Conservation (phyloP, 2,113 vertebrate genomes). For the Urocitellus parryii region DNA sequence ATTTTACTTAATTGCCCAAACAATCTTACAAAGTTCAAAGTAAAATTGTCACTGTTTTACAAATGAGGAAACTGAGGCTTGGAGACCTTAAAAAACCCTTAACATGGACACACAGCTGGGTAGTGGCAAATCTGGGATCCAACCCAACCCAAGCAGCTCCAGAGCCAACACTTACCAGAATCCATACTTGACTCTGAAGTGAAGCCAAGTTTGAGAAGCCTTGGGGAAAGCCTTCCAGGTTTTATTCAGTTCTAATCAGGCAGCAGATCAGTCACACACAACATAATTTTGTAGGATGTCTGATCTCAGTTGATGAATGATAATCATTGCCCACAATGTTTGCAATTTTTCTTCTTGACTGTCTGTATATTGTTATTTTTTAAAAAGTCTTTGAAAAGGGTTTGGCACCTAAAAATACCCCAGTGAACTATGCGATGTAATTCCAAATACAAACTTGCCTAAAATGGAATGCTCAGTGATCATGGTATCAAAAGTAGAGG, state of each 20-base stretch:
- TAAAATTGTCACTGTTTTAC: background rate
- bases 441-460: constrained; percentile 54
- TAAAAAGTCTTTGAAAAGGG: constrained; percentile 34
- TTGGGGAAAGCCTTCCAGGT: background rate
- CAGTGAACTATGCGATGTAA: background rate
- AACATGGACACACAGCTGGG: background rate
- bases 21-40: background rate
- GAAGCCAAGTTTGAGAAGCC: background rate
- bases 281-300: constrained; percentile 22
- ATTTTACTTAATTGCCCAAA: constrained; percentile 30
- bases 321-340: constrained; percentile 54
- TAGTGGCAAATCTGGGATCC: background rate
- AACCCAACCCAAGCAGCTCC: background rate
- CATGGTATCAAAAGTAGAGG: background rate
- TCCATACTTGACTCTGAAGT: background rate
- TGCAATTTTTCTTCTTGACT: constrained; percentile 69
- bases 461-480: background rate
- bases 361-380: constrained; percentile 62
- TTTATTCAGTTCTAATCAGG: constrained; percentile 27
- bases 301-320: constrained; percentile 48
- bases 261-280: background rate
- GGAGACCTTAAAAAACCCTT: background rate
- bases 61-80: background rate
- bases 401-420: constrained; percentile 68
- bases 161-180: background rate